phyloP scores from a whole-genome alignment of 2,113 vertebrate species.

The Melanerpes formicivorus region DNA sequence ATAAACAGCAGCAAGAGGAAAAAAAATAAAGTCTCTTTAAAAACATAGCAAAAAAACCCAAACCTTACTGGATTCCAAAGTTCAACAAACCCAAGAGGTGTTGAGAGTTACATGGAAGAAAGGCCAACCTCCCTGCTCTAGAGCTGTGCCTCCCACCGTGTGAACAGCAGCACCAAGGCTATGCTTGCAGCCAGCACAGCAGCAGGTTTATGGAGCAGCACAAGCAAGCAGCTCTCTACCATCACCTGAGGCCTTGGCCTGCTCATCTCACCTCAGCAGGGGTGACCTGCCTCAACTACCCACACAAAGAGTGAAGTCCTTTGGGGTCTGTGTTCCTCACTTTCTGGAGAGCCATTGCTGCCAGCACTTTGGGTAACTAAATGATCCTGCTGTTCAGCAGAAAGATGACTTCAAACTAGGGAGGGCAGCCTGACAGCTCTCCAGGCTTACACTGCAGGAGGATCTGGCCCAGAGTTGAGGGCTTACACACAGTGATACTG shows the following conservation, averaged over 20 bases:
- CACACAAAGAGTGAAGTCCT: neutral
- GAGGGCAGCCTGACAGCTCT: neutral
- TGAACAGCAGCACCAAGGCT: slow-evolving; percentile 72
- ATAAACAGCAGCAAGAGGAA: slow-evolving; percentile 78
- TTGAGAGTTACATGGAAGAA: slow-evolving; percentile 67
- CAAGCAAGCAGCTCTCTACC: slow-evolving; percentile 30
- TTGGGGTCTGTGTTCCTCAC: neutral
- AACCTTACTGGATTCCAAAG: slow-evolving; percentile 67
- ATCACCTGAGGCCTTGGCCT: slow-evolving; percentile 54
- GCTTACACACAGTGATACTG: neutral
- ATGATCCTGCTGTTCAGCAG: neutral
- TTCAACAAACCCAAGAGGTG: slow-evolving; percentile 71
- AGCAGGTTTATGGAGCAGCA: slow-evolving; percentile 68
- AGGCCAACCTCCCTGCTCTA: slow-evolving; percentile 54
- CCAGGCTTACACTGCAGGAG: neutral
- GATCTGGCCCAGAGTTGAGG: neutral
- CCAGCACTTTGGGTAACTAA: neutral
- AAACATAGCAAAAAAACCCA: slow-evolving; percentile 77
- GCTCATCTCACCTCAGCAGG: slow-evolving; percentile 42
- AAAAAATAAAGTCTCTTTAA: slow-evolving; percentile 77
- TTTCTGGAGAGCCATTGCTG: neutral
- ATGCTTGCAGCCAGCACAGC: slow-evolving; percentile 61
- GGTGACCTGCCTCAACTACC: neutral
- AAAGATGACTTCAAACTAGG: neutral
- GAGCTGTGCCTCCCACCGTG: slow-evolving; percentile 68